Conservation (phyloP, 1,140 invertebrate species). For the Aphaenogaster rudis region DNA sequence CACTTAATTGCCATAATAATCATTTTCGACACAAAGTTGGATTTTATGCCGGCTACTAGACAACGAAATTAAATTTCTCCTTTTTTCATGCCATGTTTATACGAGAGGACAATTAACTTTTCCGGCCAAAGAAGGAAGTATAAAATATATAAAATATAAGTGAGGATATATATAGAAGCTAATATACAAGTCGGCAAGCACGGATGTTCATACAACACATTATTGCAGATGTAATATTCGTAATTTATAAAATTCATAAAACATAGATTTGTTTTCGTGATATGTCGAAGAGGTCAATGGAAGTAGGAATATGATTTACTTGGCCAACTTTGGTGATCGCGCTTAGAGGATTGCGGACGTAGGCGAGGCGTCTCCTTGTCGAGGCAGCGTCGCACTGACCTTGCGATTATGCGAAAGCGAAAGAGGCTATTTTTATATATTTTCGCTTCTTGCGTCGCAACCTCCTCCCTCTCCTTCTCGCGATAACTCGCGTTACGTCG, state of each 20-base stretch:
- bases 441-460: slow-evolving; percentile 17
- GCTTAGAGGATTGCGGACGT: slow-evolving; percentile 53
- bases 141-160: background rate
- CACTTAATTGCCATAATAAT: slow-evolving; percentile 42
- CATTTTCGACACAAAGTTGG: slow-evolving; percentile 19
- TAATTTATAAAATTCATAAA: slow-evolving; percentile 3
- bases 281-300: background rate
- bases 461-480: background rate
- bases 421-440: slow-evolving; percentile 64
- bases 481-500: slow-evolving; percentile 45
- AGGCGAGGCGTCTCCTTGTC: background rate
- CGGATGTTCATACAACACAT: no score
- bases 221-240: background rate
- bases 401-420: slow-evolving; percentile 68
- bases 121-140: background rate
- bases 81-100: background rate
- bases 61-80: slow-evolving; percentile 25
- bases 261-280: background rate
- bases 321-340: slow-evolving; percentile 40
- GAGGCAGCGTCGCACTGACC: slow-evolving; percentile 37
- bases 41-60: background rate
- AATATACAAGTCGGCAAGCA: background rate
- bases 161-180: background rate
- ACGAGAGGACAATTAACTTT: slow-evolving; percentile 16
- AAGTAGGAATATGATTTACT: slow-evolving; percentile 30